Evolutionary conservation across 1,140 invertebrate species (phyloP), one percentile per base, ranked within the genome.

Genomic region (Drosophila pandora): DNA sequence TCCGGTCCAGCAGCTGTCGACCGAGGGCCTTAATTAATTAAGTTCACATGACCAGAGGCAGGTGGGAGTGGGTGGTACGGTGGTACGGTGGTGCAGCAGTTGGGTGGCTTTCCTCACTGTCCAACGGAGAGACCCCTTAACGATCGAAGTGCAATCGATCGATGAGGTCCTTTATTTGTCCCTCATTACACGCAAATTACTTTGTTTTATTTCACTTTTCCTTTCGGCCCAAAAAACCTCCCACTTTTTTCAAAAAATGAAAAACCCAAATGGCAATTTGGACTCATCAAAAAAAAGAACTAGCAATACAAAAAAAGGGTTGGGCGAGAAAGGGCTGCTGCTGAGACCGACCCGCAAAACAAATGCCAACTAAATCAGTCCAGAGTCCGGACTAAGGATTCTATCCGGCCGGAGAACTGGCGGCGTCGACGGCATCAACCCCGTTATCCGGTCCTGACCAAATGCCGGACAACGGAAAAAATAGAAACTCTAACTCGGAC

Each of bases 21-120:
- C 79, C 62, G 69, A 67, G 77, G 81, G 78, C 81, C 64, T 87
- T 88, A 87, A 87, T 87, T 87, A 87, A 87, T 87, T 87, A 87
- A 87, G 83, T 87, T 87, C 83, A 87, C 82, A 88, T 87, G 79
- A 87, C 55, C 70, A 82, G 65, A 78, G 76, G 32, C 21, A 25
- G 32, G 39, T 49, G 7, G 12, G 25, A 39, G 23, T 7, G 22
- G 56, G 22, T 34, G 45, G 9, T 7, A 2, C 5, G 5, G 9
- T 21, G 5, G 39, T n/a, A n/a, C 17, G 17, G 17, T 21, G 13
- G 6, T 9, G n/a, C 13, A 8, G 13, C 4, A 8, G 13, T 21
- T 43, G 41, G 41, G 41, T 43, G 13, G 13, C 13, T n/a, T 34
- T 34, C 21, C 22, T n/a, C 61, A 56, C 25, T 30, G 13, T 10